phyloP scores from a whole-genome alignment of 2,888 invertebrate species.

The Fragum fragum region DNA sequence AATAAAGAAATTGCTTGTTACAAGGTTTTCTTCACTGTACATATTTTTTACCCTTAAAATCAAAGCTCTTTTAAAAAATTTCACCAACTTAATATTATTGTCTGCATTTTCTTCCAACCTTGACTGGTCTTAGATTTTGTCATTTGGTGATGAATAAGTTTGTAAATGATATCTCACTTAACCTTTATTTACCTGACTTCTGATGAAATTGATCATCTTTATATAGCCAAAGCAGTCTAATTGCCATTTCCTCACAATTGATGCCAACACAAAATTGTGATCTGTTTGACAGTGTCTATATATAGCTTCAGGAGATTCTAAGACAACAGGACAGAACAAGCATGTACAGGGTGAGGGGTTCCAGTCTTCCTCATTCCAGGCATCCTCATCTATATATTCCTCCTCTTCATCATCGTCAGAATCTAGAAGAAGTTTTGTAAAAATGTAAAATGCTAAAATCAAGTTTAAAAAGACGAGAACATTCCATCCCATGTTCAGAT shows the following conservation, averaged over 20 bases:
- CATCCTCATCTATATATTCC: conserved; percentile 64
- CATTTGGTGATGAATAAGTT: too few species aligned
- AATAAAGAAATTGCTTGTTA: neutral
- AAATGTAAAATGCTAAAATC: too few species aligned
- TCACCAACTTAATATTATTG: neutral
- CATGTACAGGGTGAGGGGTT: conserved; percentile 71
- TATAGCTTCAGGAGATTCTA: conserved; percentile 65
- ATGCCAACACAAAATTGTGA: conserved; percentile 75
- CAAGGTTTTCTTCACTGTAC: neutral
- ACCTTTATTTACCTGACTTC: conserved; percentile 74
- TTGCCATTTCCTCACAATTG: conserved; percentile 63
- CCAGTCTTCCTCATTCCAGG: conserved; percentile 66
- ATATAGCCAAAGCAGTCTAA: conserved; percentile 84
- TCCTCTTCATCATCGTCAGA: conserved; percentile 27
- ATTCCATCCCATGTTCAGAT: too few species aligned
- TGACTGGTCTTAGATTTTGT: too few species aligned
- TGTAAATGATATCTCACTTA: too few species aligned
- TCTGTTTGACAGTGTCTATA: conserved; percentile 71
- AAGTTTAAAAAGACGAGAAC: too few species aligned
- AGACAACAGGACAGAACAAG: conserved; percentile 74
- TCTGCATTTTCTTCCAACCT: too few species aligned
- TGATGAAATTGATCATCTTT: conserved; percentile 84
- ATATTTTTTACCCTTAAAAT: neutral
- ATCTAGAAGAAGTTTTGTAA: too few species aligned
- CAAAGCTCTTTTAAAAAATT: neutral